Conservation (phyloP, 1,140 invertebrate species). For the Papilio dardanus region DNA sequence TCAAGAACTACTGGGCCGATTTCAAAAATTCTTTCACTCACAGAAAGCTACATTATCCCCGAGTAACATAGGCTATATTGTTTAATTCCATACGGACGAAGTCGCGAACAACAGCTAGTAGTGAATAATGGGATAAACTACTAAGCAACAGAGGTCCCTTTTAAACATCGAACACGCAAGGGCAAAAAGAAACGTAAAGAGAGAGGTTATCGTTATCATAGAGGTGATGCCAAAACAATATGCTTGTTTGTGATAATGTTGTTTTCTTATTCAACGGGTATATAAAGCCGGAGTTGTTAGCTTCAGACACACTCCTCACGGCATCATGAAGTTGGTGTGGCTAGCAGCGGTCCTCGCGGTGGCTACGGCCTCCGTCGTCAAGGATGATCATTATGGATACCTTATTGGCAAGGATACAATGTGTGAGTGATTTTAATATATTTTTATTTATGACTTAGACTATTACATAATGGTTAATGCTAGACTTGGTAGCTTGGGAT, state of each 20-base stretch:
- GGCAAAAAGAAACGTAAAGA: slow-evolving; percentile 23
- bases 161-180: slow-evolving; percentile 5
- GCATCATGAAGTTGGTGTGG: slow-evolving; percentile 61
- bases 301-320: slow-evolving; percentile 46
- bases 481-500: too few relatives aligned
- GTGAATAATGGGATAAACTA: not conserved
- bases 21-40: too few relatives aligned
- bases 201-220: slow-evolving; percentile 40
- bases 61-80: too few relatives aligned
- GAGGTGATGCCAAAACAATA: slow-evolving; percentile 44
- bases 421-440: slow-evolving; percentile 50
- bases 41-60: too few relatives aligned
- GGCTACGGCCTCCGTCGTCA: slow-evolving; percentile 60
- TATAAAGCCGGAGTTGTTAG: slow-evolving; percentile 49
- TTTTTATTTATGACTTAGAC: not conserved
- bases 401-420: slow-evolving; percentile 63
- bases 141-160: not conserved
- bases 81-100: too few relatives aligned
- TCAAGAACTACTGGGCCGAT: too few relatives aligned
- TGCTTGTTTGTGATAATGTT: slow-evolving; percentile 15
- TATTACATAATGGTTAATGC: too few relatives aligned
- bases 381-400: slow-evolving; percentile 49
- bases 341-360: slow-evolving; percentile 60
- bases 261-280: slow-evolving; percentile 46
- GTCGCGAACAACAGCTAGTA: too few relatives aligned